A percentile compares a stretch with the other conserved stretches of the same genome.
These are phyloP conservation scores for Adela reaumurella DNA, from an alignment of 2,888 invertebrate genomes.

Conservation along the genomic window DNA sequence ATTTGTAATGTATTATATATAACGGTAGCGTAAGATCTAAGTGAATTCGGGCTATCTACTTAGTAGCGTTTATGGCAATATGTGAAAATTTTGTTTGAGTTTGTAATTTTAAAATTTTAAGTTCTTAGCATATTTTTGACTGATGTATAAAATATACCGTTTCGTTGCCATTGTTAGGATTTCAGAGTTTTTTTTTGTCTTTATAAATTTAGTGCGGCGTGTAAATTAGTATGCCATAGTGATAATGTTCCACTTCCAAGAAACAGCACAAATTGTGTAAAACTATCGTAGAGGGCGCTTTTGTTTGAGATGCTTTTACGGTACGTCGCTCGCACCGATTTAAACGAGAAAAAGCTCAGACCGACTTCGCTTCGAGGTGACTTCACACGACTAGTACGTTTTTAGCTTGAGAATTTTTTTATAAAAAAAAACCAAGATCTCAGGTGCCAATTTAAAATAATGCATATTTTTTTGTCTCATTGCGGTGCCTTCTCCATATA, in stretches of 20 bases:
- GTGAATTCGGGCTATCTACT: neutral
- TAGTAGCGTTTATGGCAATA: neutral
- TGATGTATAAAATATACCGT: neutral
- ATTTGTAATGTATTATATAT: neutral
- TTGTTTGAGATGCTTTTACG: too few relatives aligned
- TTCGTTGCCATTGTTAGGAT: neutral
- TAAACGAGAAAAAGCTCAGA: too few relatives aligned
- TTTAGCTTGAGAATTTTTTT: too few relatives aligned
- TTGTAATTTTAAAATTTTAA: neutral
- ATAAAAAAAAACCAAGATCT: neutral
- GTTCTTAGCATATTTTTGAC: neutral
- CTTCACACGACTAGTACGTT: too few relatives aligned
- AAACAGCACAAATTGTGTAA: neutral
- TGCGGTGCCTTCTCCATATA: neutral
- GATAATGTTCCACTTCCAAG: neutral
- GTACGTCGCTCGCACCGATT: too few relatives aligned
- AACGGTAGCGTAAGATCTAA: too few relatives aligned
- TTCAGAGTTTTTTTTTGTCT: neutral
- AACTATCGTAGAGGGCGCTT: neutral
- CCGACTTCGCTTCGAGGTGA: too few relatives aligned
- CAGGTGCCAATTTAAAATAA: constrained; percentile 17
- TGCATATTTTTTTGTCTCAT: constrained; percentile 20
- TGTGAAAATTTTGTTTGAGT: neutral
- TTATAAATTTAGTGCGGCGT: neutral
- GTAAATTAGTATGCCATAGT: neutral